These are phyloP conservation scores for Sinelater perroti DNA, from an alignment of 2,888 invertebrate genomes.

Conservation along the genomic window DNA sequence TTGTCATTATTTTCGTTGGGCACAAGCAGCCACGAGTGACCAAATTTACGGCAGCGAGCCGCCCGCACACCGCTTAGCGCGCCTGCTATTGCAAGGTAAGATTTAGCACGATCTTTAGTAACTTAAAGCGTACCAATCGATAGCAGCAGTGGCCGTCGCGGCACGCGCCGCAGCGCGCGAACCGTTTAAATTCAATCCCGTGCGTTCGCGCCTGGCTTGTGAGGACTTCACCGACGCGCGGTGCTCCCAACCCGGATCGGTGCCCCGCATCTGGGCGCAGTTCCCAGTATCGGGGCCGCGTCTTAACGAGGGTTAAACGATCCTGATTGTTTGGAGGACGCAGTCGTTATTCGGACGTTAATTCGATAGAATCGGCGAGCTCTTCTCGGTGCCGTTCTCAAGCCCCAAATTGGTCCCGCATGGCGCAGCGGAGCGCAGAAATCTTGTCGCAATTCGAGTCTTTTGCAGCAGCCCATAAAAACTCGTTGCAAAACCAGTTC, in stretches of 20 bases:
- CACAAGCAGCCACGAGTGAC: too few relatives aligned
- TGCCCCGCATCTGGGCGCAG: background rate
- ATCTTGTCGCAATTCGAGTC: background rate
- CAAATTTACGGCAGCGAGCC: too few relatives aligned
- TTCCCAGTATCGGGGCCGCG: slow-evolving; percentile 3
- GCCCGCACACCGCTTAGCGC: too few relatives aligned
- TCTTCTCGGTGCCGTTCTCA: too few relatives aligned
- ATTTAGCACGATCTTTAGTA: slow-evolving; percentile 19
- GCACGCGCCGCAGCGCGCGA: slow-evolving; percentile 19
- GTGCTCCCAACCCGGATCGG: background rate
- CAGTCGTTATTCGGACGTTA: slow-evolving; percentile 12
- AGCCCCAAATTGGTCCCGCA: too few relatives aligned
- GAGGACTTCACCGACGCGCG: background rate
- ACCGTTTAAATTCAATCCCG: slow-evolving; percentile 9
- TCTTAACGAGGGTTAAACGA: slow-evolving; percentile 44
- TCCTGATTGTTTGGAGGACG: slow-evolving; percentile 49
- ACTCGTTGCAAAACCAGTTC: slow-evolving; percentile 29
- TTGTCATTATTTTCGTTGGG: background rate
- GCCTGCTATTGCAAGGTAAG: slow-evolving; percentile 16
- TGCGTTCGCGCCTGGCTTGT: background rate
- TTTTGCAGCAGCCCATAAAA: slow-evolving; percentile 11
- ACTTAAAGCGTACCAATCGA: slow-evolving; percentile 30
- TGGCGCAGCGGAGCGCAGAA: too few relatives aligned
- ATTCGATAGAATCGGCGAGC: too few relatives aligned
- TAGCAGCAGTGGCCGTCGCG: slow-evolving; percentile 20